Percentiles rank a stretch among this genome's conserved stretches.
Evolutionary conservation across 2,797 vertebrate genomes (phyloP).

Genomic region (Alosa sapidissima): DNA sequence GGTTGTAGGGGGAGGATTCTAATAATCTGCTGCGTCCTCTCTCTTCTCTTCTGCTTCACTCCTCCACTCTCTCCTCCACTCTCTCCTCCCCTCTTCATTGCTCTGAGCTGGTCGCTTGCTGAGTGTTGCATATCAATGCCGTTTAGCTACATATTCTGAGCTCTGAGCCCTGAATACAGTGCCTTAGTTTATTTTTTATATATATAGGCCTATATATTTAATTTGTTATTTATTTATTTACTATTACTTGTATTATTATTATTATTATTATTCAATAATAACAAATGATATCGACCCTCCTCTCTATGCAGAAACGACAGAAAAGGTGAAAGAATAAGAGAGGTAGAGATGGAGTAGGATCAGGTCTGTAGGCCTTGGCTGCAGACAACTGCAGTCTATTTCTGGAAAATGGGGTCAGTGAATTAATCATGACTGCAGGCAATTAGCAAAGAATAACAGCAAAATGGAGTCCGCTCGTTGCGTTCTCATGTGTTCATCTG

Average conservation of each 20-base stretch:
- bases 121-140: not conserved
- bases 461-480: not conserved
- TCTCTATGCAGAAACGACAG: not conserved
- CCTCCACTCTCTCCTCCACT: not conserved
- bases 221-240: no score
- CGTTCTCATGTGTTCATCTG: not conserved
- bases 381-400: slow-evolving; percentile 60
- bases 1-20: not conserved
- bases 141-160: not conserved
- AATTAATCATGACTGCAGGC: slow-evolving; percentile 51
- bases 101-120: not conserved
- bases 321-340: not conserved
- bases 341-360: slow-evolving; percentile 38
- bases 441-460: slow-evolving; percentile 24
- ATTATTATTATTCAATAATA: no score
- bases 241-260: not conserved
- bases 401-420: slow-evolving; percentile 62
- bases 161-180: no score
- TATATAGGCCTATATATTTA: no score
- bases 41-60: not conserved
- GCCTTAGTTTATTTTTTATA: no score
- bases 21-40: not conserved
- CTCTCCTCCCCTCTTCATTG: not conserved
- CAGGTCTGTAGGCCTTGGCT: slow-evolving; percentile 61
- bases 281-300: not conserved